phyloP scores from a whole-genome alignment of 2,888 invertebrate genomes.

The Andrena marginata region DNA sequence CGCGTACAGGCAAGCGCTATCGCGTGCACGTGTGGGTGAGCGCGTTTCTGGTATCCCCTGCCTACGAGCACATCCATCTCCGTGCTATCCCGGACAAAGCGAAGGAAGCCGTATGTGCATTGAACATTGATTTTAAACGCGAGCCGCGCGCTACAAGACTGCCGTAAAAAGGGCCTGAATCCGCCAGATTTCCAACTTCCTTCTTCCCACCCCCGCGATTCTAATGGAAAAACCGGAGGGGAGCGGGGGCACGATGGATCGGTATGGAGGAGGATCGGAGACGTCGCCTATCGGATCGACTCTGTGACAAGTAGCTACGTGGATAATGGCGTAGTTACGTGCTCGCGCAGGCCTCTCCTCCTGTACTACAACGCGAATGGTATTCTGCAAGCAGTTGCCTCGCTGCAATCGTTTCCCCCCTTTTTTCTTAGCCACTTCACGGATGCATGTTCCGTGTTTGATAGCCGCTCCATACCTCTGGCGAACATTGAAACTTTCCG shows the following conservation, averaged over 20 bases:
- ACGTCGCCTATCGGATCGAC: slow-evolving; percentile 61
- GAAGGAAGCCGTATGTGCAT: slow-evolving; percentile 79
- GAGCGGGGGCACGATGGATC: slow-evolving; percentile 43
- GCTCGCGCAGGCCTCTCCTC: slow-evolving; percentile 13
- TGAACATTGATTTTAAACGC: slow-evolving; percentile 81
- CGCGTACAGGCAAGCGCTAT: slow-evolving; percentile 26
- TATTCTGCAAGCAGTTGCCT: slow-evolving; percentile 6
- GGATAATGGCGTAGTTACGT: slow-evolving; percentile 61
- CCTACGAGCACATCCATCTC: slow-evolving; percentile 59
- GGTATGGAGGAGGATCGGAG: slow-evolving; percentile 56
- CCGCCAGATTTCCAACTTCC: slow-evolving; percentile 53
- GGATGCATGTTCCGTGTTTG: slow-evolving; percentile 15
- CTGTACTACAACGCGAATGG: neutral
- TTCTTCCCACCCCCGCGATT: slow-evolving; percentile 30
- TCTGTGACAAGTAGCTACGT: slow-evolving; percentile 56
- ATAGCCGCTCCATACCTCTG: slow-evolving; percentile 9
- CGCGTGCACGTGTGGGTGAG: neutral
- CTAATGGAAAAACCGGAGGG: slow-evolving; percentile 59
- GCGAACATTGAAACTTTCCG: neutral
- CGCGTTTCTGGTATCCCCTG: slow-evolving; percentile 32
- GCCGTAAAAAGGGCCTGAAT: slow-evolving; percentile 45
- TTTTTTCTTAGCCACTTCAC: slow-evolving; percentile 4
- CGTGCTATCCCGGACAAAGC: slow-evolving; percentile 58
- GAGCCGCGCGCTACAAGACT: slow-evolving; percentile 57
- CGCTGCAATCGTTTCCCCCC: slow-evolving; percentile 19